Base-by-base conservation (phyloP, 37 sponge, comb jelly and placozoan genomes). In the Beroe ovata region DNA sequence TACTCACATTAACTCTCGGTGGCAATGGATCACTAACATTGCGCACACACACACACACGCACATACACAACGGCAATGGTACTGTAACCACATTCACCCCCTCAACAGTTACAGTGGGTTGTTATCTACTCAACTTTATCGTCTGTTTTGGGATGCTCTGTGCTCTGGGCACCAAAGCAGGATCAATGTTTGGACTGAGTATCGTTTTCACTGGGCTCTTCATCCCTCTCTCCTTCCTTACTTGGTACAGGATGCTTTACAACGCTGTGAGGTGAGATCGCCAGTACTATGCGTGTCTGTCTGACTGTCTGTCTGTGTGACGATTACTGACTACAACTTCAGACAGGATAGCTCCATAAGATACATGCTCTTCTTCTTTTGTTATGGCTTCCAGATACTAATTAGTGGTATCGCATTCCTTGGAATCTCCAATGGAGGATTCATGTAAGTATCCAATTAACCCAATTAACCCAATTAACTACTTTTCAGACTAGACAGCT, bases 351-450 rank as follows among this genome's bases (percentile, higher is more conserved):
- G 84, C 54, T 42, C 54, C 18, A 40, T 77, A 25, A 42, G 84
- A n/a, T 77, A 77, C 54, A 77, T 77, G 84, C 84, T 77, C n/a
- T 77, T 77, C 29, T 77, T 77, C 84, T 77, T 77, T 77, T 42
- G 19, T 35, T 77, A 77, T 54, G 84, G 84, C 4, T 77, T 33
- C 38, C 84, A 77, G 22, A 42, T 77, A 30, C 28, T 77, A 39
- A 54, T 77, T 6, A 41, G 35, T 38, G 84, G 84, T 8, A 41
- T 77, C 41, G 84, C 36, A 25, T 29, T 35, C 1, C 84, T 77
- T n/a, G 84, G 84, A 0, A 42, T 77, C 41, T 6, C 3, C 28
- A 23, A 23, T 1, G 84, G 84, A 2, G 84, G 84, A n/a, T 33
- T 77, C 28, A 35, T 35, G 84, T 77, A 40, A 77, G 84, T 77